phyloP scores from a whole-genome alignment of 2,888 invertebrate species.

The Drosophila percnosoma region DNA sequence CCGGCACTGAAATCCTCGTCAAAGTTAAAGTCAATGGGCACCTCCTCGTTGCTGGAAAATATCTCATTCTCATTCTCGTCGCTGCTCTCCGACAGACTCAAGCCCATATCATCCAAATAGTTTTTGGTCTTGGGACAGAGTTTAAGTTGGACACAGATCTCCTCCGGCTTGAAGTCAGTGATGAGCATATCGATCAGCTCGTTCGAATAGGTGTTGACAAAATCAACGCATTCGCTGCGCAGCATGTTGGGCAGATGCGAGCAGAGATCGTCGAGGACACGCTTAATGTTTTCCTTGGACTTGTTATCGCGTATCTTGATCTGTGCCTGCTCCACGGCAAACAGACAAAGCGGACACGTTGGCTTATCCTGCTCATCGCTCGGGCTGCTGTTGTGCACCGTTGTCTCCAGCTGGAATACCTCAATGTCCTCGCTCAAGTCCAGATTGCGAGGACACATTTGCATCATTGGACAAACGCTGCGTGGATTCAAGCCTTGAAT shows the following conservation, averaged over 20 bases:
- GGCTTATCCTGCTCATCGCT: constrained; percentile 86
- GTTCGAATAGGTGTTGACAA: constrained; percentile 91
- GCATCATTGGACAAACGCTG: constrained; percentile 88
- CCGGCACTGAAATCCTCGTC: constrained; percentile 57
- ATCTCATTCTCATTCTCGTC: constrained; percentile 78
- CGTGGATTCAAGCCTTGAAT: constrained; percentile 87
- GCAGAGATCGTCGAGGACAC: constrained; percentile 90
- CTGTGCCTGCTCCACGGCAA: constrained; percentile 92
- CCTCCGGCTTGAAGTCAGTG: constrained; percentile 90
- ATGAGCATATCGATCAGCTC: constrained; percentile 92
- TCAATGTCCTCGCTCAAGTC: constrained; percentile 85
- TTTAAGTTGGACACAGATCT: constrained; percentile 92
- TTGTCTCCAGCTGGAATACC: constrained; percentile 84
- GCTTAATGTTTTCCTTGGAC: constrained; percentile 90
- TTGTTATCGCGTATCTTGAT: constrained; percentile 89
- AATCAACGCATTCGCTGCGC: constrained; percentile 89
- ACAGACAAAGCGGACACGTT: constrained; percentile 93
- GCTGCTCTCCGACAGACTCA: constrained; percentile 60
- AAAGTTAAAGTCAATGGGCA: constrained; percentile 77
- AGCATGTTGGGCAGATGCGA: constrained; percentile 88
- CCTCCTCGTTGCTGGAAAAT: constrained; percentile 65
- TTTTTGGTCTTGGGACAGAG: constrained; percentile 88
- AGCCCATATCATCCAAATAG: constrained; percentile 78
- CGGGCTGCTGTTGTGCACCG: constrained; percentile 46
- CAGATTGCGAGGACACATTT: constrained; percentile 88